phyloP scores from a whole-genome alignment of 2,888 invertebrate genomes.

The Agriopis marginaria region DNA sequence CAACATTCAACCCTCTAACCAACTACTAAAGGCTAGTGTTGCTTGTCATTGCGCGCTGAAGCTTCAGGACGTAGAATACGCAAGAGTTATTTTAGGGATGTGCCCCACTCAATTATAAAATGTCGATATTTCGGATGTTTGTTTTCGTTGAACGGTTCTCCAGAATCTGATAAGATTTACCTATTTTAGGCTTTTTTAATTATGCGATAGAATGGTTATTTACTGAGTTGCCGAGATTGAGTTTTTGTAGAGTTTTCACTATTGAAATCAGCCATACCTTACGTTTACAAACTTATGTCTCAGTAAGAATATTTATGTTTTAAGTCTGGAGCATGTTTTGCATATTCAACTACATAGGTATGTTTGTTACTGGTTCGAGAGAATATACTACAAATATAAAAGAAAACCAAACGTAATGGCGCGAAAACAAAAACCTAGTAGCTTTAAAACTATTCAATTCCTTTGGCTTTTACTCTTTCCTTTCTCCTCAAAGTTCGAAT shows the following conservation, averaged over 20 bases:
- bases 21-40: constrained; percentile 59
- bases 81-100: constrained; percentile 38
- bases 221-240: not conserved
- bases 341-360: too few relatives aligned
- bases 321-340: too few relatives aligned
- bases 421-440: constrained; percentile 11
- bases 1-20: constrained; percentile 63
- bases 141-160: constrained; percentile 23
- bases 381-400: too few relatives aligned
- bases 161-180: constrained; percentile 17
- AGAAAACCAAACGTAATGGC: not conserved
- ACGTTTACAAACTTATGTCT: too few relatives aligned
- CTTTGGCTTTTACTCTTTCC: constrained; percentile 38
- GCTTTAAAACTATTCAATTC: constrained; percentile 25
- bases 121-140: constrained; percentile 42
- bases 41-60: constrained; percentile 51
- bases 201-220: not conserved
- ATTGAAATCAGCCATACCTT: too few relatives aligned
- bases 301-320: too few relatives aligned
- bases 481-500: constrained; percentile 40
- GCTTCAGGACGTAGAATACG: constrained; percentile 37
- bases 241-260: not conserved
- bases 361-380: too few relatives aligned
- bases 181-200: constrained; percentile 5
- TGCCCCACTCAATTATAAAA: constrained; percentile 44